Evolutionary conservation across 2,113 vertebrate genomes (phyloP).

Genomic region (Nycticorax nycticorax): DNA sequence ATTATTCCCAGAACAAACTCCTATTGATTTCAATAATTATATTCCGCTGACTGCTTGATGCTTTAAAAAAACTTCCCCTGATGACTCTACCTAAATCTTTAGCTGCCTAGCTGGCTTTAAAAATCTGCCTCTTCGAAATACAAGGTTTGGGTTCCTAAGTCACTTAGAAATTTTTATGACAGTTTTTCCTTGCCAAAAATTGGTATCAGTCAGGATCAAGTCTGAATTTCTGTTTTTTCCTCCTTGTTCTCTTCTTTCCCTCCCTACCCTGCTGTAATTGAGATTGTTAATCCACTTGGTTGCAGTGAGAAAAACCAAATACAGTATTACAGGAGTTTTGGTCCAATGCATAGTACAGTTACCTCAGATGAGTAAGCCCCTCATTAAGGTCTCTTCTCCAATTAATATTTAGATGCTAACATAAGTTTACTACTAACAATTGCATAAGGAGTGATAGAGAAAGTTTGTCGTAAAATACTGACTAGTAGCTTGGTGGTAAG

Average conservation of each 20-base stretch:
- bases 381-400: background rate
- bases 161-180: background rate
- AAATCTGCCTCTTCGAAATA: background rate
- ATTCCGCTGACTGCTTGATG: background rate
- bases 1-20: background rate
- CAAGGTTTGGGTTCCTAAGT: background rate
- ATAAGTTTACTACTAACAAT: background rate
- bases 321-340: background rate
- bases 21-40: background rate
- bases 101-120: background rate
- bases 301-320: background rate
- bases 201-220: background rate
- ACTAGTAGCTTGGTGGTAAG: background rate
- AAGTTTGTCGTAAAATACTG: background rate
- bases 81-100: background rate
- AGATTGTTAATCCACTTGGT: background rate
- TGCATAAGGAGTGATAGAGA: background rate
- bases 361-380: background rate
- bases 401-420: background rate
- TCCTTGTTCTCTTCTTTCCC: background rate
- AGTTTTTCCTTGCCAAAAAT: background rate
- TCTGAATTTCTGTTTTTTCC: background rate
- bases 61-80: background rate
- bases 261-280: background rate
- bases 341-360: background rate